phyloP scores from a whole-genome alignment of 2,113 vertebrate genomes.

The Buteo buteo region DNA sequence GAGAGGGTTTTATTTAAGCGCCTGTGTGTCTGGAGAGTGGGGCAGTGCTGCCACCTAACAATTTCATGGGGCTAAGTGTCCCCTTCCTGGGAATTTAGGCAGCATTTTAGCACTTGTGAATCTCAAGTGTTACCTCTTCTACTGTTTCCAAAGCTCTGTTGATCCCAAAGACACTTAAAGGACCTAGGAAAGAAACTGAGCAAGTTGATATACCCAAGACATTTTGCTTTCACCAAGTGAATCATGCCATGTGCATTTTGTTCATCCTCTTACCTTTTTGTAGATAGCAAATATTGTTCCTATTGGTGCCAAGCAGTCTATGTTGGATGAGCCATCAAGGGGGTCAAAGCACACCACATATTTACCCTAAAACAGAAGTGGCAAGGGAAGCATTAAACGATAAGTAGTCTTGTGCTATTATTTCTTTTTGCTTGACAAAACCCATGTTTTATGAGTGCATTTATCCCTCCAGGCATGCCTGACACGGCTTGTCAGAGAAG shows the following conservation, averaged over 20 bases:
- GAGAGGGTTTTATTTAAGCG: no score
- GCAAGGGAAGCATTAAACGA: background rate
- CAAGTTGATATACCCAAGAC: background rate
- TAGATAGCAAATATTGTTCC: slow-evolving; percentile 97
- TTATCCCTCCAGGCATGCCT: background rate
- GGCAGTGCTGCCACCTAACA: background rate
- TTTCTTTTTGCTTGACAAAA: background rate
- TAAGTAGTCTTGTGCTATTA: background rate
- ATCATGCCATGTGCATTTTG: fast-evolving
- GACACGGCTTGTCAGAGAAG: background rate
- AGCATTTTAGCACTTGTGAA: background rate
- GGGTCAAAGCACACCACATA: slow-evolving; percentile 97
- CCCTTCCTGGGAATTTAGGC: background rate
- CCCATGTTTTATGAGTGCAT: fast-evolving
- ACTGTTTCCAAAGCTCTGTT: background rate
- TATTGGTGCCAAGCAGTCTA: slow-evolving; percentile 95
- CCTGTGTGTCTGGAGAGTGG: background rate
- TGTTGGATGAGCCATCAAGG: slow-evolving; percentile 96
- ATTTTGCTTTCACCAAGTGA: background rate
- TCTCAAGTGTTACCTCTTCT: background rate
- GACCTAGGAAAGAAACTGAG: background rate
- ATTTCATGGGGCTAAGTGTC: background rate
- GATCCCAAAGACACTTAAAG: background rate
- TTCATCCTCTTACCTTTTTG: slow-evolving; percentile 80
- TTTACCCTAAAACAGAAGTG: slow-evolving; percentile 81